phyloP scores from a whole-genome alignment of 2,113 vertebrate genomes.

The Lanius ludovicianus region DNA sequence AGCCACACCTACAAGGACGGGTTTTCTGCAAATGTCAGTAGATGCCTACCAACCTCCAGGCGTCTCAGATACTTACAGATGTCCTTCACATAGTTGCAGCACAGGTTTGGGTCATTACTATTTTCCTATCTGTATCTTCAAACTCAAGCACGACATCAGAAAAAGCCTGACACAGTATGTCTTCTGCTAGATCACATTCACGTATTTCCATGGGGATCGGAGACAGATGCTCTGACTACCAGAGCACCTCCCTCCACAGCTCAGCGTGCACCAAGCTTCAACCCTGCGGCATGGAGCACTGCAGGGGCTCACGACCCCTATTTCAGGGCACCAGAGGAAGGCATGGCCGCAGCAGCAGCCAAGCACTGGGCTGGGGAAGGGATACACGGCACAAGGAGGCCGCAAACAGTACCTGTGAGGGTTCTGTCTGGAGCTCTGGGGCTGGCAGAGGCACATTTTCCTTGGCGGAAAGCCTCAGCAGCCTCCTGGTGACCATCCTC shows the following conservation, averaged over 20 bases:
- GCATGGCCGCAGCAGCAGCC: rapidly evolving
- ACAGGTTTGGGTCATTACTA: constrained; percentile 78
- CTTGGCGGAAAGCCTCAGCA: rapidly evolving
- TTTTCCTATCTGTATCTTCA: constrained; percentile 80
- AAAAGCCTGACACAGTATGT: constrained; percentile 79
- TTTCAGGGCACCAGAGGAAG: not conserved
- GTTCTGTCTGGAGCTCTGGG: rapidly evolving
- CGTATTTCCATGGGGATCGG: constrained; percentile 75
- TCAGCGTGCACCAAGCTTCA: rapidly evolving
- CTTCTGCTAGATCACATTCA: constrained; percentile 66
- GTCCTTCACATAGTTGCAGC: constrained; percentile 84
- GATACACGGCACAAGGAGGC: rapidly evolving
- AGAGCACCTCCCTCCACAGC: not conserved
- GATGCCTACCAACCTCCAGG: constrained; percentile 76
- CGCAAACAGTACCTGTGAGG: rapidly evolving
- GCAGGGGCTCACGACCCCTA: not conserved
- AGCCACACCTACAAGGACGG: rapidly evolving
- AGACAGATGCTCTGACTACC: constrained; percentile 47
- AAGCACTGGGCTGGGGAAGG: too few relatives aligned
- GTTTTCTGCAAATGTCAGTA: not conserved
- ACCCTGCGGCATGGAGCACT: rapidly evolving
- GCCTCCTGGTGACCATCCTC: rapidly evolving
- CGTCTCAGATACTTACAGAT: constrained; percentile 84
- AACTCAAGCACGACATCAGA: constrained; percentile 78
- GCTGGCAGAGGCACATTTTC: rapidly evolving